Conservation (phyloP, 2,888 invertebrate species). For the Microdon myrmicae region DNA sequence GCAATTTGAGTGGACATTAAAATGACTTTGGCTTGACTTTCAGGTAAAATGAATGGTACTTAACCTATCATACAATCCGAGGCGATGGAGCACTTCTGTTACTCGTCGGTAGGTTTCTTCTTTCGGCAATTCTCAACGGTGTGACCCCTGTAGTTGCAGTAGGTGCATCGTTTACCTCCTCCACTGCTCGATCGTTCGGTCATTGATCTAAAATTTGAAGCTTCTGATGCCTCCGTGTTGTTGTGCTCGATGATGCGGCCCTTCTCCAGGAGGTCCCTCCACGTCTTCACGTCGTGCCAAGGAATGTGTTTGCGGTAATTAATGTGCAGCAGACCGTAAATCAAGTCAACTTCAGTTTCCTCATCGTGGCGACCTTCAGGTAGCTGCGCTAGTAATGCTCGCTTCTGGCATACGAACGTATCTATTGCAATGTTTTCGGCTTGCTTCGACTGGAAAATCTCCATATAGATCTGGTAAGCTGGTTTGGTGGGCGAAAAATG, state of each 20-base stretch:
- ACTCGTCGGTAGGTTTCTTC: slow-evolving; percentile 13
- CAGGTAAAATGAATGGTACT: too few relatives aligned
- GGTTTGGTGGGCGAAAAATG: slow-evolving; percentile 63
- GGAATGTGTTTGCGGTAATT: slow-evolving; percentile 62
- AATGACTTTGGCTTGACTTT: too few relatives aligned
- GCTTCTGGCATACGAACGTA: slow-evolving; percentile 60
- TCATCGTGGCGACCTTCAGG: slow-evolving; percentile 62
- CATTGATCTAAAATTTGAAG: slow-evolving; percentile 12
- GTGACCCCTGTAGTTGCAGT: slow-evolving; percentile 62
- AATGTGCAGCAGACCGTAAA: slow-evolving; percentile 61
- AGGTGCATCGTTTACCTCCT: slow-evolving; percentile 58
- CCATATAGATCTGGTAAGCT: slow-evolving; percentile 63
- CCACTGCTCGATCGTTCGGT: slow-evolving; percentile 54
- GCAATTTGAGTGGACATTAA: too few relatives aligned
- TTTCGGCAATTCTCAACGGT: slow-evolving; percentile 60
- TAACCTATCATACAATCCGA: too few relatives aligned
- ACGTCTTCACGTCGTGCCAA: slow-evolving; percentile 58
- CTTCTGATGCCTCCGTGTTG: slow-evolving; percentile 54
- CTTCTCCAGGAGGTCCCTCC: slow-evolving; percentile 61
- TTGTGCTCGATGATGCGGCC: slow-evolving; percentile 62
- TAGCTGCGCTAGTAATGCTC: slow-evolving; percentile 62
- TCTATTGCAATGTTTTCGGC: slow-evolving; percentile 57
- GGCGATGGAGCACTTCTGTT: slow-evolving; percentile 7
- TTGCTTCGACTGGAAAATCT: slow-evolving; percentile 61
- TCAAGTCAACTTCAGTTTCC: slow-evolving; percentile 60